phyloP scores from a whole-genome alignment of 2,797 vertebrate species.

The Pangasius mekongensis region DNA sequence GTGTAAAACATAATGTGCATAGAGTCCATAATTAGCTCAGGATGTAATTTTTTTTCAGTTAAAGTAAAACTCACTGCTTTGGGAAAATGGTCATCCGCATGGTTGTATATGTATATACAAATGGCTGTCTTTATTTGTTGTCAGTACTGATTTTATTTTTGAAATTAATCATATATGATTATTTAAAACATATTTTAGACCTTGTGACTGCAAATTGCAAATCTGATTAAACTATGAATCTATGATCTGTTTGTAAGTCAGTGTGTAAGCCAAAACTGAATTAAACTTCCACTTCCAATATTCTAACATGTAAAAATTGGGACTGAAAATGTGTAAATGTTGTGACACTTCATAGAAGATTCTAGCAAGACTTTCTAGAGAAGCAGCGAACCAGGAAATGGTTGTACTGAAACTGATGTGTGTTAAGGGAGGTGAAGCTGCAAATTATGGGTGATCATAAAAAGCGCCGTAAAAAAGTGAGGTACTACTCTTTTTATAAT shows the following conservation, averaged over 20 bases:
- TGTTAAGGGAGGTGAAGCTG: not conserved
- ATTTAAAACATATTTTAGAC: not conserved
- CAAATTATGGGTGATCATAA: not conserved
- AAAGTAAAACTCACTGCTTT: no score
- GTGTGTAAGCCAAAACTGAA: not conserved
- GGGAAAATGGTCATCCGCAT: no score
- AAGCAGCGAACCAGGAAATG: not conserved
- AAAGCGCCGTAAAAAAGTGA: not conserved
- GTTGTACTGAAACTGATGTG: not conserved
- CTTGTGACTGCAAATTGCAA: not conserved
- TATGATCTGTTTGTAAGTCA: not conserved
- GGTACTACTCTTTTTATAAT: not conserved
- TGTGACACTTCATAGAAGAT: not conserved
- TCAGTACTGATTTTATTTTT: no score
- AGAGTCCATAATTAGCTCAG: no score
- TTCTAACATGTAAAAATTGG: not conserved
- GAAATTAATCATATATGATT: no score
- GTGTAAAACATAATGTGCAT: no score
- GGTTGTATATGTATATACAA: no score
- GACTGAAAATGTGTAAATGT: not conserved
- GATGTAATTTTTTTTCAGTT: no score
- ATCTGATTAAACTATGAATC: not conserved
- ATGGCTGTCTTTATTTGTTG: no score
- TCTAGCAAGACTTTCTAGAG: not conserved
- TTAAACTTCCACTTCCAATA: not conserved